Evolutionary conservation across 2,888 invertebrate genomes (phyloP), one percentile per base, ranked within the genome.

Genomic region (Thyatira batis): DNA sequence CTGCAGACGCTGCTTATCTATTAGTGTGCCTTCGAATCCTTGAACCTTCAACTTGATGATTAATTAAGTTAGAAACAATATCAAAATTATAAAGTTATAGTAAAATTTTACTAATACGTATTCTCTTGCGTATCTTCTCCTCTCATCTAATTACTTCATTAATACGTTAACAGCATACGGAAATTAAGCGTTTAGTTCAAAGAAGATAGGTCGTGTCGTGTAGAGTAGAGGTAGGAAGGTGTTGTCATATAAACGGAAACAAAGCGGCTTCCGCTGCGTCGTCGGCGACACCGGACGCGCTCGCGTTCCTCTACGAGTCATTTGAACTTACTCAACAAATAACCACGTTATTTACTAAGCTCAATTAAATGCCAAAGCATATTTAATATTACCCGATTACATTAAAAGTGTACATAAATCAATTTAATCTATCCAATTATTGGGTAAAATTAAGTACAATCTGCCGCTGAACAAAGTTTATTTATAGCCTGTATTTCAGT

Each of bases 221-320:
- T 25, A 20, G 44, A 20, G 8, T 27, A 9, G 48, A 53, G 54
- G 54, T 50, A 57, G 53, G 49, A 56, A 56, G 52, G 62, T 58
- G 61, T 60, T 54, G 57, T 55, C 57, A 53, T 57, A 53, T 63
- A n/a, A n/a, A 58, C 65, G 72, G 70, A 75, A 74, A 68, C 66
- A 60, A 60, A 53, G 55, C 50, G 56, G 49, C 61, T 71, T 73
- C 70, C 75, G 69, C 28, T 51, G 49, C 57, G n/a, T 39, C 17
- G 20, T n/a, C 56, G 56, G 55, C 58, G 66, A 72, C 61, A 63
- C 73, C 77, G 76, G 80, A 79, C 61, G 69, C 61, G 51, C 48
- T 45, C 54, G 46, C 60, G 57, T 46, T 17, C 8, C 39, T 39
- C 39, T 39, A 39, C 39, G 39, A 39, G 13, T 17, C 5, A 39